Evolutionary conservation across 2,888 invertebrate species (phyloP).

Genomic region (Ennomos fuscantarius): DNA sequence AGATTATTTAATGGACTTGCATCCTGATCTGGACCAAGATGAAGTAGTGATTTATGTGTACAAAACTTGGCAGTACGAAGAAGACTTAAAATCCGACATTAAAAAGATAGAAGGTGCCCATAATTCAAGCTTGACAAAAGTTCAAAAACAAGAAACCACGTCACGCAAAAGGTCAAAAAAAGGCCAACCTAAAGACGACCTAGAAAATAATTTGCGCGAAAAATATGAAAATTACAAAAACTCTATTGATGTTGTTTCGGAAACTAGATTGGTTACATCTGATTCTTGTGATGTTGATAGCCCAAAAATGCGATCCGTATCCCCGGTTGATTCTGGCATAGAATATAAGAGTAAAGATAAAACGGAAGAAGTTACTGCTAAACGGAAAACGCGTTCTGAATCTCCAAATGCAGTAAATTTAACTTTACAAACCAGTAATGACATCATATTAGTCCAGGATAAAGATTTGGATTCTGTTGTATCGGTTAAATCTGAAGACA

Average conservation of each 20-base stretch:
- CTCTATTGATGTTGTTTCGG: constrained; percentile 12
- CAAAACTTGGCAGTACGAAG: constrained; percentile 78
- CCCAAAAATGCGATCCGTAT: not conserved
- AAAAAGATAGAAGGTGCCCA: constrained; percentile 54
- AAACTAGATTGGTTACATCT: not conserved
- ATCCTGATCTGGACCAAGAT: constrained; percentile 73
- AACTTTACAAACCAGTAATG: constrained; percentile 10
- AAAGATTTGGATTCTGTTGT: not conserved
- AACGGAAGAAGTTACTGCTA: not conserved
- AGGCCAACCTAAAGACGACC: constrained; percentile 33
- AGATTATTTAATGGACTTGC: constrained; percentile 75
- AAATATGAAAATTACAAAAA: constrained; percentile 24
- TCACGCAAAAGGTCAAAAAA: constrained; percentile 30
- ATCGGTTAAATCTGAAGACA: constrained; percentile 10
- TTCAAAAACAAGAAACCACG: constrained; percentile 36
- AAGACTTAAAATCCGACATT: constrained; percentile 62
- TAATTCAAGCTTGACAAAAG: constrained; percentile 59
- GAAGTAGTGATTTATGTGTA: constrained; percentile 76
- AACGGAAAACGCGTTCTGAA: constrained; percentile 3
- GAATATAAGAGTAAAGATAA: constrained; percentile 2
- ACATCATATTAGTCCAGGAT: not conserved
- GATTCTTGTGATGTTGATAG: constrained; percentile 7
- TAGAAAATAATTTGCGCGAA: constrained; percentile 30
- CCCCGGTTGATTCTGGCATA: not conserved
- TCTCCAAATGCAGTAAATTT: constrained; percentile 6